Evolutionary conservation across 2,888 invertebrate species (phyloP).

Genomic region (Apamea crenata): DNA sequence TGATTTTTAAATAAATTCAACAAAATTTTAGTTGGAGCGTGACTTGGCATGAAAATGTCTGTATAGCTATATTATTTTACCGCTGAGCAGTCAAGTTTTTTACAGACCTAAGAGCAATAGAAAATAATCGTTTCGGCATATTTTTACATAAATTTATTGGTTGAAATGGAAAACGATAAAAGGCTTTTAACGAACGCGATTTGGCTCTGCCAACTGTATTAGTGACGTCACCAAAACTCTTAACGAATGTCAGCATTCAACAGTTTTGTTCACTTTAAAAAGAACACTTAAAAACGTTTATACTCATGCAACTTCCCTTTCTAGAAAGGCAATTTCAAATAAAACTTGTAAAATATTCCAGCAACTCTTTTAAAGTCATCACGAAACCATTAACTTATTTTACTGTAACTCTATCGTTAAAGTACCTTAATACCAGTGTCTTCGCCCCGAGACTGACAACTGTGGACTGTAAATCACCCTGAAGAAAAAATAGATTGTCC

Average conservation of each 20-base stretch:
- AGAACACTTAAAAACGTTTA: conserved; percentile 50
- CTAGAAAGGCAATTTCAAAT: conserved; percentile 48
- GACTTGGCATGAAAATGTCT: conserved; percentile 66
- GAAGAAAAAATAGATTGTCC: conserved; percentile 15
- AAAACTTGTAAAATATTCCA: conserved; percentile 55
- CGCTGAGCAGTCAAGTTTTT: conserved; percentile 63
- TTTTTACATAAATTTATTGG: conserved; percentile 66
- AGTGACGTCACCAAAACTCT: conserved; percentile 43
- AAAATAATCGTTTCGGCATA: conserved; percentile 63
- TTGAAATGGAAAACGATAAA: conserved; percentile 65
- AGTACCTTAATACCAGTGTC: conserved; percentile 57
- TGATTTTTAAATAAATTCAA: conserved; percentile 69
- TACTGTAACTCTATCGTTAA: conserved; percentile 48
- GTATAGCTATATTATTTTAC: conserved; percentile 60
- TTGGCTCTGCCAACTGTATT: conserved; percentile 41
- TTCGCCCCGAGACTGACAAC: conserved; percentile 49
- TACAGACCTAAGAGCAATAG: conserved; percentile 58
- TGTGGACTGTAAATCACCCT: conserved; percentile 17
- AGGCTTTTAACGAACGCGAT: conserved; percentile 66
- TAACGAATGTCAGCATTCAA: conserved; percentile 42
- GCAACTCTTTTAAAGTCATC: conserved; percentile 62
- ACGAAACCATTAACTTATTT: conserved; percentile 63
- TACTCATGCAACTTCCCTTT: conserved; percentile 55
- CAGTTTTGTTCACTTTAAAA: conserved; percentile 50
- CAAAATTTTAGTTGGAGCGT: conserved; percentile 66